These are phyloP conservation scores for Campylorhamphus procurvoides DNA, from an alignment of 2,113 vertebrate genomes.

Conservation along the genomic window DNA sequence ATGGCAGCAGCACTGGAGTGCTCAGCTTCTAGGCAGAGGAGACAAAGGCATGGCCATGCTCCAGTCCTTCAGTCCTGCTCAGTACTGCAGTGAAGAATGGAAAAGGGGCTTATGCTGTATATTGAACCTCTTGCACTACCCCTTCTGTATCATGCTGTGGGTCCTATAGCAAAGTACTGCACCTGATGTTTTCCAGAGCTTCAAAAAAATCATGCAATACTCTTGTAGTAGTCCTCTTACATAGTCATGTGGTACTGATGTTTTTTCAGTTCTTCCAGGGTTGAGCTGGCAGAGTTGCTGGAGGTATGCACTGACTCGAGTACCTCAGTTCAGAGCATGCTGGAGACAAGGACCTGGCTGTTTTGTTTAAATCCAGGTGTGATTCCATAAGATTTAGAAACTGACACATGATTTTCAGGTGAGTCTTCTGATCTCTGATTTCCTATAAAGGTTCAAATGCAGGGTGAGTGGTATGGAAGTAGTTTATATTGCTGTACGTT, in stretches of 20 bases:
- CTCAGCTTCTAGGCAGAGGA: not conserved
- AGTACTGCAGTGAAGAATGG: not conserved
- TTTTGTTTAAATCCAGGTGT: not conserved
- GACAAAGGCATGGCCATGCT: not conserved
- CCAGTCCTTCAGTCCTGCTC: not conserved
- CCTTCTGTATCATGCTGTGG: not conserved
- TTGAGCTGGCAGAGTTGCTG: not conserved
- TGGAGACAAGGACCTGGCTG: not conserved
- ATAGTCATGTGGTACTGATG: not conserved
- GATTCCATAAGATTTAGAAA: not conserved
- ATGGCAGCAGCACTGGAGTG: not conserved
- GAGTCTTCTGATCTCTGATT: not conserved
- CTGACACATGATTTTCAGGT: not conserved
- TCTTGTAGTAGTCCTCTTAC: not conserved
- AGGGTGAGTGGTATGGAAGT: not conserved
- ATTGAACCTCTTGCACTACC: not conserved
- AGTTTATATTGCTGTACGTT: not conserved
- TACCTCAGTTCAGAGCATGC: not conserved
- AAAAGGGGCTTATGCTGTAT: accelerated
- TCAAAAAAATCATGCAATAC: not conserved
- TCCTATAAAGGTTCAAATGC: not conserved
- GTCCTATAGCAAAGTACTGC: not conserved
- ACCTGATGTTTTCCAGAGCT: not conserved
- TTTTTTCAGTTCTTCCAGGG: not conserved
- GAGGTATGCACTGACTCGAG: not conserved